Evolutionary conservation across 1,140 invertebrate genomes (phyloP).

Genomic region (Pachypeltis micranthus): DNA sequence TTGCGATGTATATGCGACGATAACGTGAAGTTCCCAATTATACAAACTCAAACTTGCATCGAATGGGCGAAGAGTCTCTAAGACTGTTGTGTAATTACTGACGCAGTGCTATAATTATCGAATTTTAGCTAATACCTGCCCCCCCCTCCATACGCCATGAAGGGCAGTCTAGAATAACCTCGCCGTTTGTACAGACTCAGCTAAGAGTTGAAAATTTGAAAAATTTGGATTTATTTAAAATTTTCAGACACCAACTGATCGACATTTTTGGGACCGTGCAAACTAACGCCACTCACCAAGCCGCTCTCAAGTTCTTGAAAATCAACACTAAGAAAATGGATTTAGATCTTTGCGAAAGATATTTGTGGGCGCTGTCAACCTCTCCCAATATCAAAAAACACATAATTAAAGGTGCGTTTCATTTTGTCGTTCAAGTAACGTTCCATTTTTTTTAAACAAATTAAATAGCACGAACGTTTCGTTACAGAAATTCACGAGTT

Average conservation of each 20-base stretch:
- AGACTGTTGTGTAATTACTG: no score
- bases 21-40: no score
- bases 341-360: slow-evolving; percentile 51
- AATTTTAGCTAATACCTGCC: no score
- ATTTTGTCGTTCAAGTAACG: slow-evolving; percentile 2
- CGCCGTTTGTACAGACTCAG: no score
- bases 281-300: slow-evolving; percentile 50
- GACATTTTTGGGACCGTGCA: slow-evolving; percentile 58
- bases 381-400: slow-evolving; percentile 43
- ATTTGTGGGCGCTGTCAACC: slow-evolving; percentile 57
- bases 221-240: background rate
- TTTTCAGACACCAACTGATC: slow-evolving; percentile 46
- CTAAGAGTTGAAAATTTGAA: no score
- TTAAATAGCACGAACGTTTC: slow-evolving; percentile 2
- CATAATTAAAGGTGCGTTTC: slow-evolving; percentile 42
- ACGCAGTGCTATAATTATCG: no score
- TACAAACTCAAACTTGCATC: no score
- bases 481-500: slow-evolving; percentile 22
- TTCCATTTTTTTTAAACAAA: background rate
- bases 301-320: slow-evolving; percentile 49
- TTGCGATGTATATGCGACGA: no score
- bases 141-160: no score
- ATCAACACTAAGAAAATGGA: slow-evolving; percentile 43
- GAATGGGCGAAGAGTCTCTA: no score
- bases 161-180: no score